Evolutionary conservation across 2,113 vertebrate species (phyloP).

Genomic region (Thalassoma bifasciatum): DNA sequence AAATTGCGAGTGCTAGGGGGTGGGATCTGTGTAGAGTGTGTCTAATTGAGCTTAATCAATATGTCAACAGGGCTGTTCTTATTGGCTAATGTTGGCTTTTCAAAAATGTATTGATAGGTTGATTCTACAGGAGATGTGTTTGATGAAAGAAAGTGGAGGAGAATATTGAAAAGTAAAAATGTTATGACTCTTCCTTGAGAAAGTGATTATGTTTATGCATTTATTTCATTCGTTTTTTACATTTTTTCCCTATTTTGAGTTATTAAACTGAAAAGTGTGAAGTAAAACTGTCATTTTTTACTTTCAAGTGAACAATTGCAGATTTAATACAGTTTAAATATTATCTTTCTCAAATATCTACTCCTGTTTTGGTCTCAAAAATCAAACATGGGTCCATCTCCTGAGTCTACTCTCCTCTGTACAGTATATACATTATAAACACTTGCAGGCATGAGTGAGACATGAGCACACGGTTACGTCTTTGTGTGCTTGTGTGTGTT

Average conservation of each 20-base stretch:
- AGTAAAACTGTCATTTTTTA: background rate
- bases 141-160: slow-evolving; percentile 3
- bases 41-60: slow-evolving; percentile 43
- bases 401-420: background rate
- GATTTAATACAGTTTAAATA: background rate
- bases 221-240: background rate
- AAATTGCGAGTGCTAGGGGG: slow-evolving; percentile 36
- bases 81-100: slow-evolving; percentile 9
- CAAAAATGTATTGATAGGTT: slow-evolving; percentile 13
- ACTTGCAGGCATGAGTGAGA: slow-evolving; percentile 3
- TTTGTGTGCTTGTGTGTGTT: slow-evolving; percentile 30
- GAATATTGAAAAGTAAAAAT: background rate
- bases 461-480: slow-evolving; percentile 17
- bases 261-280: too few species aligned
- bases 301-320: too few species aligned
- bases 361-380: background rate
- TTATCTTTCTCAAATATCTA: background rate
- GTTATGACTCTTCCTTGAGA: too few species aligned
- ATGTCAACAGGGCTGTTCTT: slow-evolving; percentile 33
- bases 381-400: background rate
- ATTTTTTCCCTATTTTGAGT: too few species aligned
- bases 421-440: slow-evolving; percentile 5
- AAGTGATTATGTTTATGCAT: too few species aligned
- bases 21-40: slow-evolving; percentile 21
- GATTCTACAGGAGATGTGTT: slow-evolving; percentile 4